phyloP scores from a whole-genome alignment of 2,113 vertebrate genomes.

The Psammodynastes pulverulentus region DNA sequence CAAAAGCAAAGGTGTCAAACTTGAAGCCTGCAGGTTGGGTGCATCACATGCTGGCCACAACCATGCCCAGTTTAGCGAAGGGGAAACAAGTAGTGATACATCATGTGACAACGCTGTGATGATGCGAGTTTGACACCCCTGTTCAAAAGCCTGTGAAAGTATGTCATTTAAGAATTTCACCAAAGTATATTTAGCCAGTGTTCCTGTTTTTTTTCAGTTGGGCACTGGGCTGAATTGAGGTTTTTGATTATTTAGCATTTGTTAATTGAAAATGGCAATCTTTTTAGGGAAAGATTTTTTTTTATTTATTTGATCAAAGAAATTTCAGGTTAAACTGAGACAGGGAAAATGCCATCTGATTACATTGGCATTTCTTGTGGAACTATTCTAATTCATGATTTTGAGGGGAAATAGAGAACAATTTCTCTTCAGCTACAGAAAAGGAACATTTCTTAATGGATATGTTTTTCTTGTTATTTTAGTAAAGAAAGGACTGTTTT shows the following conservation, averaged over 20 bases:
- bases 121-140: too few species aligned
- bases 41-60: too few species aligned
- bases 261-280: background rate
- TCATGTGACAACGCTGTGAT: too few species aligned
- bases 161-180: too few species aligned
- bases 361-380: background rate
- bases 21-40: rapidly evolving
- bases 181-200: too few species aligned
- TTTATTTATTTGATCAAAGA: too few species aligned
- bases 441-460: background rate
- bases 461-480: background rate
- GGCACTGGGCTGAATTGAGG: too few species aligned
- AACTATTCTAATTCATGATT: background rate
- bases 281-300: too few species aligned
- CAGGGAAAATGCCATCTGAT: background rate
- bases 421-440: background rate
- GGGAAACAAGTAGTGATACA: too few species aligned
- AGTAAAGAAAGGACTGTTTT: background rate
- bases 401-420: background rate
- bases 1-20: background rate
- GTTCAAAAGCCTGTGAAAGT: too few species aligned
- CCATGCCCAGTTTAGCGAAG: too few species aligned
- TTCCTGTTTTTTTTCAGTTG: too few species aligned
- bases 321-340: background rate
- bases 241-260: background rate